Conservation (phyloP, 37 sponge, comb jelly and placozoan species). For the Tethya wilhelma region DNA sequence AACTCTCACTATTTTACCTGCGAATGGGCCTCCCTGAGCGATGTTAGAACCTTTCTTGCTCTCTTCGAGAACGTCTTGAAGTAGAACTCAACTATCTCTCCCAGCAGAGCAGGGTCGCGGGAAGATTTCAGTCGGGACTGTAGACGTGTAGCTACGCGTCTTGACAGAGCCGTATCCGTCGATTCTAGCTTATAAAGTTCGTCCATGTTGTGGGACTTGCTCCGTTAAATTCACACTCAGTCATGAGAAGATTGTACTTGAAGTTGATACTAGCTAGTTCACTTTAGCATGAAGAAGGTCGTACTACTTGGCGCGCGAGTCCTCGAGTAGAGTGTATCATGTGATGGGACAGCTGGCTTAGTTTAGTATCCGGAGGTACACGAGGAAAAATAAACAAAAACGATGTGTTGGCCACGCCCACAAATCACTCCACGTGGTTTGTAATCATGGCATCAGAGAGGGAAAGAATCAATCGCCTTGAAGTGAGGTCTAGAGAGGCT, state of each 20-base stretch:
- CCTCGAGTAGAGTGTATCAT: not conserved
- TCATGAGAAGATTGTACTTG: too few relatives aligned
- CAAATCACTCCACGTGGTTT: not conserved
- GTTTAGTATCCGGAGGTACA: not conserved
- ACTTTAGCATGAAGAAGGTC: not conserved
- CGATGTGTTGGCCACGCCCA: not conserved
- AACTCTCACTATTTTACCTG: conserved; percentile 45
- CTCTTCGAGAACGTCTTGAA: conserved; percentile 51
- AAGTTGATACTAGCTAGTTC: not conserved
- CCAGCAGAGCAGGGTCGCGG: conserved; percentile 55
- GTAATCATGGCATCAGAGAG: conserved; percentile 40
- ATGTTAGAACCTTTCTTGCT: conserved; percentile 52
- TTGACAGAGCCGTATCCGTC: conserved; percentile 7
- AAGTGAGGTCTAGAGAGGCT: conserved; percentile 68
- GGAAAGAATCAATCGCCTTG: conserved; percentile 53
- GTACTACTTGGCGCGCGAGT: not conserved
- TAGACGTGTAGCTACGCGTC: not conserved
- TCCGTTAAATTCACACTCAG: too few relatives aligned
- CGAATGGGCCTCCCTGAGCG: conserved; percentile 57
- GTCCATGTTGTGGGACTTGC: conserved; percentile 11
- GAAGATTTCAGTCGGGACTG: not conserved
- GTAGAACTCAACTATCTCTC: conserved; percentile 73
- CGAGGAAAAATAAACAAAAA: not conserved
- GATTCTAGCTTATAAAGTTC: conserved; percentile 51
- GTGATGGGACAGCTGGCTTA: not conserved